Conservation (phyloP, 2,113 vertebrate species). For the Morone saxatilis region DNA sequence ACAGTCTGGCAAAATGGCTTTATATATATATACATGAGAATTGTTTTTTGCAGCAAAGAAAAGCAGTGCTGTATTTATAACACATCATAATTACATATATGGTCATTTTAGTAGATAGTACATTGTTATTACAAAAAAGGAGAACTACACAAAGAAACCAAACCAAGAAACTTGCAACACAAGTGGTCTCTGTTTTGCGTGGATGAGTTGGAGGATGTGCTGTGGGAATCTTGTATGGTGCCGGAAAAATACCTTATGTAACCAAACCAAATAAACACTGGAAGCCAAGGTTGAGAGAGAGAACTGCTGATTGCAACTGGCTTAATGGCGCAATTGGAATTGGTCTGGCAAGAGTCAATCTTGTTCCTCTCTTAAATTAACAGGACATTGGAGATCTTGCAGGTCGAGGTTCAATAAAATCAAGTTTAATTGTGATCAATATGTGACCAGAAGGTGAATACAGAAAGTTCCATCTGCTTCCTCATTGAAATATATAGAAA, state of each 20-base stretch:
- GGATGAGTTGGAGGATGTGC: neutral
- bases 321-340: slow-evolving; percentile 17
- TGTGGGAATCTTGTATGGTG: neutral
- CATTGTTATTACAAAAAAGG: too few species aligned
- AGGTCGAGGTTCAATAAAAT: slow-evolving; percentile 41
- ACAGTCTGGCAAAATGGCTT: neutral
- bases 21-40: neutral
- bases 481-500: neutral
- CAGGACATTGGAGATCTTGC: slow-evolving; percentile 9
- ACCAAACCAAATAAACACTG: neutral
- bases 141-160: neutral
- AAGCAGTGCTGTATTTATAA: neutral
- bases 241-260: slow-evolving; percentile 1
- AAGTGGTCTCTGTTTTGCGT: neutral
- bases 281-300: neutral
- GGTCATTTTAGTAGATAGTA: too few species aligned
- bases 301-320: neutral
- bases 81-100: too few species aligned
- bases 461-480: neutral
- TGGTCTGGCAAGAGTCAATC: slow-evolving; percentile 5
- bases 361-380: slow-evolving; percentile 28
- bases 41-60: neutral
- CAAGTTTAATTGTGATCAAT: slow-evolving; percentile 19
- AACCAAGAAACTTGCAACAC: too few species aligned
- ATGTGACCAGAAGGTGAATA: slow-evolving; percentile 17